phyloP scores from a whole-genome alignment of 2,888 invertebrate genomes.

The Yponomeuta malinellus region DNA sequence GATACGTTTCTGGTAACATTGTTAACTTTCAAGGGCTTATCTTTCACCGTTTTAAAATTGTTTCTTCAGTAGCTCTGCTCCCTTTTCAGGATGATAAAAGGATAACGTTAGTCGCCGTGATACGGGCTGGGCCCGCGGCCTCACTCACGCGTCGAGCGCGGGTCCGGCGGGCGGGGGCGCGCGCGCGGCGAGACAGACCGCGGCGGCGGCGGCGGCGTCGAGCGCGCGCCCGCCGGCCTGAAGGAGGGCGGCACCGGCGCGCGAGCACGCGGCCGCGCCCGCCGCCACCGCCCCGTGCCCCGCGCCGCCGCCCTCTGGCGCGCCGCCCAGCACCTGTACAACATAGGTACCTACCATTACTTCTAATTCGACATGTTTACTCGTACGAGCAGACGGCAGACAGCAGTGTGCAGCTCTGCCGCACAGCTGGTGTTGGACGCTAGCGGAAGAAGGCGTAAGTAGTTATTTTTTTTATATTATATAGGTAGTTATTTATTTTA shows the following conservation, averaged over 20 bases:
- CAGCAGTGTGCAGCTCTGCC: too few species aligned
- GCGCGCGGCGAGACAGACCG: conserved; percentile 84
- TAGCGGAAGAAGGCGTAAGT: too few species aligned
- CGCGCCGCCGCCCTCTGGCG: conserved; percentile 84
- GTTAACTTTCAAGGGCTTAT: neutral
- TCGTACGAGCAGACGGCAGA: too few species aligned
- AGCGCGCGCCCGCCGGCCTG: conserved; percentile 83
- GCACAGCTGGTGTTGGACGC: too few species aligned
- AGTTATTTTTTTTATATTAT: too few species aligned
- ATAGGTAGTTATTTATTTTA: too few species aligned
- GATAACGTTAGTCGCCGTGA: too few species aligned
- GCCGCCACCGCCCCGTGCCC: conserved; percentile 83
- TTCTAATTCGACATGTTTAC: too few species aligned
- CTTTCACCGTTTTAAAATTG: neutral
- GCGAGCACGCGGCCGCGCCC: conserved; percentile 81
- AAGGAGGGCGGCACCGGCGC: conserved; percentile 80
- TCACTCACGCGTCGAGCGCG: conserved; percentile 84
- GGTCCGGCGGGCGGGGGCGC: conserved; percentile 77
- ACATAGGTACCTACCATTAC: too few species aligned
- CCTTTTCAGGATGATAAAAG: too few species aligned
- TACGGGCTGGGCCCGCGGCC: too few species aligned
- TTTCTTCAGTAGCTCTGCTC: neutral
- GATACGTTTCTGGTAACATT: neutral
- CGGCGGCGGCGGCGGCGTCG: conserved; percentile 84
- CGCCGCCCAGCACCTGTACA: conserved; percentile 64